These are phyloP conservation scores for Molossus alvarezi DNA, from an alignment of 2,797 vertebrate species.

Conservation along the genomic window DNA sequence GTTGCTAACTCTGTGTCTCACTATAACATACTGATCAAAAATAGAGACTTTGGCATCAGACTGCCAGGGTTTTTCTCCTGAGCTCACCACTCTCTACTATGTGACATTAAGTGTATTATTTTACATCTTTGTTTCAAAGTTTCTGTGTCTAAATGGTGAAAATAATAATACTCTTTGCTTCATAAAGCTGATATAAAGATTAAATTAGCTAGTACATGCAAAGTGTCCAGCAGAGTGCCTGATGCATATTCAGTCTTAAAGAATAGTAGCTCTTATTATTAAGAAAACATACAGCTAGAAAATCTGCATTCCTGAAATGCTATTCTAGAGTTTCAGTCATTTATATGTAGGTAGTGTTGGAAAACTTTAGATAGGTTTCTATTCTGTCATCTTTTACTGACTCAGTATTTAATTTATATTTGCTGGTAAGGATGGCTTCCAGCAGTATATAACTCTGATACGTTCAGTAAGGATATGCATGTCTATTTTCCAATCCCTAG, in stretches of 20 bases:
- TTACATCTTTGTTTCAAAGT: background rate
- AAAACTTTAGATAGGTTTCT: conserved; percentile 28
- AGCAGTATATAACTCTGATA: conserved; percentile 39
- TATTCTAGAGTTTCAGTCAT: conserved; percentile 32
- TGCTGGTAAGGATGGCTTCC: background rate
- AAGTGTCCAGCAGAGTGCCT: background rate
- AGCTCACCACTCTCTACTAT: background rate
- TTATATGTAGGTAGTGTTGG: background rate
- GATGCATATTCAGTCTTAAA: background rate
- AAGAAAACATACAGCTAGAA: background rate
- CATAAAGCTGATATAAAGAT: background rate
- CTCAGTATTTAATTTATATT: conserved; percentile 64
- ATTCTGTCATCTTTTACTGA: background rate
- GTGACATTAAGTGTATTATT: background rate
- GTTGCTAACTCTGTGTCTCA: conserved; percentile 8
- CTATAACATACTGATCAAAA: background rate
- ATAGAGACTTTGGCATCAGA: background rate
- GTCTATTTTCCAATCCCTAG: conserved; percentile 42
- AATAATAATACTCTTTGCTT: conserved; percentile 24
- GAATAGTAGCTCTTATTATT: background rate
- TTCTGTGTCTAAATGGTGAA: conserved; percentile 24
- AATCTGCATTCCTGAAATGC: conserved; percentile 40
- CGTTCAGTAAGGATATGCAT: background rate
- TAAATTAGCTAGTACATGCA: conserved; percentile 1
- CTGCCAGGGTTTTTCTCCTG: background rate